phyloP scores from a whole-genome alignment of 2,797 vertebrate species.

The Sarcophilus harrisii region DNA sequence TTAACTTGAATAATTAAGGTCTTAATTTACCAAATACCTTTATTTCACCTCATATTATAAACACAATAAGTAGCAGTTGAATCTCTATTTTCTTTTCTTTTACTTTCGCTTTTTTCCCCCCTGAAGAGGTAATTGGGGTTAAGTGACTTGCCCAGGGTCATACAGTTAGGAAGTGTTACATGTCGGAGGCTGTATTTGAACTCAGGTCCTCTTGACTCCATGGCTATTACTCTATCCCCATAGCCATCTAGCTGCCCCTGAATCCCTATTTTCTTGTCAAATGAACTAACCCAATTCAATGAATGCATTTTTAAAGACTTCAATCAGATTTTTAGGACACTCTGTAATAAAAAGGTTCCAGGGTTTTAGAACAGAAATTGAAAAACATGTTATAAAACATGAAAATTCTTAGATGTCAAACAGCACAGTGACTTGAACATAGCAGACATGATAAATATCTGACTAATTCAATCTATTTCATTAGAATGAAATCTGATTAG shows the following conservation, averaged over 20 bases:
- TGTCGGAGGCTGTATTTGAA: no score
- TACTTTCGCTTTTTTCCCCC: no score
- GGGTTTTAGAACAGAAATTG: neutral
- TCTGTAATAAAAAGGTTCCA: neutral
- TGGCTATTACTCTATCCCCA: no score
- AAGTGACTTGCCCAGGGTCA: no score
- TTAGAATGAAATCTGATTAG: neutral
- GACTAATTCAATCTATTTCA: neutral
- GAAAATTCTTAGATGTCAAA: neutral
- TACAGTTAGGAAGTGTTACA: no score
- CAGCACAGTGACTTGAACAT: neutral
- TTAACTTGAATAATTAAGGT: neutral
- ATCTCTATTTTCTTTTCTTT: neutral
- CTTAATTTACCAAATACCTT: neutral
- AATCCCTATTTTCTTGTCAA: neutral
- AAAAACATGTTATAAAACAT: neutral
- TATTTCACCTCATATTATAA: neutral
- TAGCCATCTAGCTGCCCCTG: neutral
- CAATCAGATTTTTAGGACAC: neutral
- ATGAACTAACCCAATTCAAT: neutral
- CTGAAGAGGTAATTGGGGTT: no score
- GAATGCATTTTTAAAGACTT: neutral
- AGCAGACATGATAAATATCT: neutral
- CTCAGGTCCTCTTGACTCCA: no score
- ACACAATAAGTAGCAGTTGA: neutral